These are phyloP conservation scores for Antennarius maculatus DNA, from an alignment of 2,797 vertebrate species.

Conservation along the genomic window DNA sequence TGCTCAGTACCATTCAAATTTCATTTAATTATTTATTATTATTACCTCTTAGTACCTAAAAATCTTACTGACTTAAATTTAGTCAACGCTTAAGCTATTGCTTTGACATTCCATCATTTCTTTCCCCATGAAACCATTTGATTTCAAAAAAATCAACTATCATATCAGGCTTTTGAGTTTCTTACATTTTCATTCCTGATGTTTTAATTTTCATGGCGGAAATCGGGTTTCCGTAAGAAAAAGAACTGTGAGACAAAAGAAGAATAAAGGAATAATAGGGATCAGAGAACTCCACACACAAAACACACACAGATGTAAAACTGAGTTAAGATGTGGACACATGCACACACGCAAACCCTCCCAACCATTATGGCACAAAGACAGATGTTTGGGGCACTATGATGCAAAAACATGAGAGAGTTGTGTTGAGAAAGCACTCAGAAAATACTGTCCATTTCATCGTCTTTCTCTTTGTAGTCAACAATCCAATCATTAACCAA, in stretches of 20 bases:
- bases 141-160: not conserved
- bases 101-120: not conserved
- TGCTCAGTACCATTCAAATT: too few relatives aligned
- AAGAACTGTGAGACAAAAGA: conserved; percentile 35
- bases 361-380: conserved; percentile 31
- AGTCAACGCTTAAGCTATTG: not conserved
- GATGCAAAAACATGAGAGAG: conserved; percentile 14
- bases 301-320: conserved; percentile 30
- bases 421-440: conserved; percentile 18
- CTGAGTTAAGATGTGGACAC: conserved; percentile 10
- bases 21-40: too few relatives aligned
- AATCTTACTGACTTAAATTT: too few relatives aligned
- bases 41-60: too few relatives aligned
- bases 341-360: conserved; percentile 50
- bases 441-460: not conserved
- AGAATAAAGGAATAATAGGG: conserved; percentile 55
- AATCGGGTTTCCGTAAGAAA: conserved; percentile 25
- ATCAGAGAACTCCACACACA: conserved; percentile 49
- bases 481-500: conserved; percentile 13
- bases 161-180: not conserved
- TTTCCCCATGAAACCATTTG: too few relatives aligned
- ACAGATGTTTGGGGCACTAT: conserved; percentile 23
- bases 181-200: not conserved
- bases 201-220: conserved; percentile 8
- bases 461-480: conserved; percentile 5